These are phyloP conservation scores for Melanogrammus aeglefinus DNA, from an alignment of 2,797 vertebrate genomes.

Conservation along the genomic window DNA sequence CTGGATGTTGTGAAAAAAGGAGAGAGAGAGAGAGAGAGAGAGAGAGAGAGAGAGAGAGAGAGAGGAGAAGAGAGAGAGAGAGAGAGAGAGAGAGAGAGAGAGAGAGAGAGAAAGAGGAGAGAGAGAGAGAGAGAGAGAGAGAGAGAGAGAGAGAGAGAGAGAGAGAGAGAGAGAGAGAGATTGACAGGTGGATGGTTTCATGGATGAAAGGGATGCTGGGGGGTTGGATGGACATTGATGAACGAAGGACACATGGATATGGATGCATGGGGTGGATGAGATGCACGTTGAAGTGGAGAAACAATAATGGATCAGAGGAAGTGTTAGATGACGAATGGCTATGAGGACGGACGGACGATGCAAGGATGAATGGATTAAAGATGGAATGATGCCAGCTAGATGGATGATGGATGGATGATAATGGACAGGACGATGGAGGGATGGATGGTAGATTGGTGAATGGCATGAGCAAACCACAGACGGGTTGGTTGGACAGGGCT, in stretches of 20 bases:
- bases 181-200: no score
- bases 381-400: neutral
- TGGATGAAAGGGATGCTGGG: no score
- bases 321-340: no score
- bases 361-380: neutral
- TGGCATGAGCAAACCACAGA: constrained; percentile 58
- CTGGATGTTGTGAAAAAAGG: constrained; percentile 34
- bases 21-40: neutral
- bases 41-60: constrained; percentile 21
- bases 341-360: no score
- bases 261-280: no score
- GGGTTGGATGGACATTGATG: no score
- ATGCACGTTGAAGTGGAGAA: no score
- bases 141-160: no score
- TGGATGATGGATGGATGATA: neutral
- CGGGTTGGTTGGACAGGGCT: constrained; percentile 72
- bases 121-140: neutral
- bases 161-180: neutral
- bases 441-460: constrained; percentile 8
- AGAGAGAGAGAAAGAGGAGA: no score
- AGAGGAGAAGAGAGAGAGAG: constrained; percentile 15
- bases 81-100: neutral
- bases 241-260: no score
- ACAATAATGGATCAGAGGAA: no score
- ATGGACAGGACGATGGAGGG: neutral